A percentile compares a stretch with the other conserved stretches of the same genome.
These are phyloP conservation scores for Alfaro cultratus DNA, from an alignment of 2,797 vertebrate genomes.

Conservation along the genomic window DNA sequence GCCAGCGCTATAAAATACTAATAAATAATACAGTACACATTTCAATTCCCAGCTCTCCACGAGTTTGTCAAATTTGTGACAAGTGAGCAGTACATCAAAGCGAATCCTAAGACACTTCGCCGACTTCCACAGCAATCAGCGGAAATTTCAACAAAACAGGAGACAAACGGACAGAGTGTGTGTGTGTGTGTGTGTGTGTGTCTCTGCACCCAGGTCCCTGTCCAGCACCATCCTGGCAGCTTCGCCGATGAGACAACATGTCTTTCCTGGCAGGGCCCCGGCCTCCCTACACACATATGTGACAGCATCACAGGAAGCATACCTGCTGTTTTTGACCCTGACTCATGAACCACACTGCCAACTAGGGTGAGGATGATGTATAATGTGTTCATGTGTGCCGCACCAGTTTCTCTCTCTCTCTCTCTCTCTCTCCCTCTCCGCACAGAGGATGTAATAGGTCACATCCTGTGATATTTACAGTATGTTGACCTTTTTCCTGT, in stretches of 20 bases:
- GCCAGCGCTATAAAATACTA: background rate
- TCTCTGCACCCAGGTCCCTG: background rate
- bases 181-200: background rate
- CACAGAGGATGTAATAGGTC: slow-evolving; percentile 38
- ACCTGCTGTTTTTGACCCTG: slow-evolving; percentile 63
- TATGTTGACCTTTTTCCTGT: slow-evolving; percentile 26
- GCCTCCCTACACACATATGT: slow-evolving; percentile 26
- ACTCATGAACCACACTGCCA: slow-evolving; percentile 58
- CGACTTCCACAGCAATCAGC: background rate
- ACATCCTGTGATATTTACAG: slow-evolving; percentile 55
- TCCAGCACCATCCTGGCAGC: slow-evolving; percentile 33
- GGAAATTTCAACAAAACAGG: background rate
- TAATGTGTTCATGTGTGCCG: slow-evolving; percentile 33
- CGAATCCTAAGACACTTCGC: background rate
- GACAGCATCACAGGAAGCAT: slow-evolving; percentile 51
- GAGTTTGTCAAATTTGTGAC: background rate
- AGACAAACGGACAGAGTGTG: background rate
- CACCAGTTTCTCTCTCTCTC: slow-evolving; percentile 6
- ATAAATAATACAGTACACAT: background rate
- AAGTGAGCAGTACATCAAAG: background rate
- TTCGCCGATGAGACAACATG: slow-evolving; percentile 19
- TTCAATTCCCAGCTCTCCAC: background rate
- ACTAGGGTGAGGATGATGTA: slow-evolving; percentile 28
- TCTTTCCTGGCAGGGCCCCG: slow-evolving; percentile 45
- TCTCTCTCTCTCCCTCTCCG: background rate